Percentiles rank a stretch among this genome's conserved stretches.
phyloP scores from a whole-genome alignment of 2,888 invertebrate species.

The Papilio elwesi region DNA sequence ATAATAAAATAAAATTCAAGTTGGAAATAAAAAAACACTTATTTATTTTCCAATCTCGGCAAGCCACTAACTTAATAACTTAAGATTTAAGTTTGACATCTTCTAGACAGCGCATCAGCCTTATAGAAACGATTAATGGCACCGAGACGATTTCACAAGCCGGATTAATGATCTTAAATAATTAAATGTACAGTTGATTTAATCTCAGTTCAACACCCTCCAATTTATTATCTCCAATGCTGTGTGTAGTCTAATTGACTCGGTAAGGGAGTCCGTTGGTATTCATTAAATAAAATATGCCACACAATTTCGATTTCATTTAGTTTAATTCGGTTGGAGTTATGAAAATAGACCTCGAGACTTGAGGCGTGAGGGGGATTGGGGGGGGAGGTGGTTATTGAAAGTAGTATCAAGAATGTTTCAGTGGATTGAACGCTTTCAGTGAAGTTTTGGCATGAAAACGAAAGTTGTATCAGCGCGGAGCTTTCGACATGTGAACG shows the following conservation, averaged over 20 bases:
- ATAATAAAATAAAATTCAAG: no score
- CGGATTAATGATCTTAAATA: background rate
- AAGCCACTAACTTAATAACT: no score
- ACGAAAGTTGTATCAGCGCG: conserved; percentile 8
- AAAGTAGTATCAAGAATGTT: background rate
- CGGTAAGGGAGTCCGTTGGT: background rate
- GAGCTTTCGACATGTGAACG: background rate
- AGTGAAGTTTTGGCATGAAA: background rate
- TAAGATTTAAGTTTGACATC: no score
- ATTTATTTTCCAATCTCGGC: no score
- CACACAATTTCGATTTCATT: background rate
- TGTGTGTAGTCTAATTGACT: background rate
- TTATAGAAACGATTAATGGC: background rate
- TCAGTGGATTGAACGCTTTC: background rate
- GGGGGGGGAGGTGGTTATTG: no score
- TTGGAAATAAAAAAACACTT: no score
- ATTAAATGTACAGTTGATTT: background rate
- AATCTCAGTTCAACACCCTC: background rate
- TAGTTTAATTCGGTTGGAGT: background rate
- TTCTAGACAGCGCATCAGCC: background rate
- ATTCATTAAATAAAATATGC: background rate
- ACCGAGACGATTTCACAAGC: background rate
- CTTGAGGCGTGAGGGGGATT: background rate
- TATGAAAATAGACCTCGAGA: background rate
- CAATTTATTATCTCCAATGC: background rate